phyloP scores from a whole-genome alignment of 1,140 invertebrate species.

The Elymnias hypermnestra region DNA sequence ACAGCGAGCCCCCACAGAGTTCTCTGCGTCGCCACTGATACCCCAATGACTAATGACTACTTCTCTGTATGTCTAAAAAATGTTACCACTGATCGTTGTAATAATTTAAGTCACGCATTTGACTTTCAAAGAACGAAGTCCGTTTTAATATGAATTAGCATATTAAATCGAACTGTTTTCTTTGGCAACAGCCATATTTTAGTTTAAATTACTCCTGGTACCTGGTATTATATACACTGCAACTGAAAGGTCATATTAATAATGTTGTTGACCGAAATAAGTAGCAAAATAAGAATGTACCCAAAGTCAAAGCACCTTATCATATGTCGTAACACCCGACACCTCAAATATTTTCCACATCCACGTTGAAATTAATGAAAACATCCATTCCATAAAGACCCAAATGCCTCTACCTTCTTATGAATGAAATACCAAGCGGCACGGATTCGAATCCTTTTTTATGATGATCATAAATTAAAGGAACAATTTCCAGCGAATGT shows the following conservation, averaged over 20 bases:
- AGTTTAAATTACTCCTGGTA: slow-evolving; percentile 12
- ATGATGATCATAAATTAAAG: slow-evolving; percentile 74
- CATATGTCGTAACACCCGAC: slow-evolving; percentile 38
- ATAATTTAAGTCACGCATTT: slow-evolving; percentile 62
- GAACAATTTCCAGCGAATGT: slow-evolving; percentile 73
- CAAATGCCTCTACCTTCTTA: slow-evolving; percentile 61
- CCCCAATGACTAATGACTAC: slow-evolving; percentile 50
- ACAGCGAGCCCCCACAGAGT: slow-evolving; percentile 29
- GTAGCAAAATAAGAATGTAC: no score
- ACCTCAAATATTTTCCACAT: slow-evolving; percentile 42
- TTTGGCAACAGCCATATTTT: slow-evolving; percentile 23
- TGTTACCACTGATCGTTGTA: slow-evolving; percentile 52
- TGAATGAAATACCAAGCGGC: slow-evolving; percentile 76
- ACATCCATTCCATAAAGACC: slow-evolving; percentile 70
- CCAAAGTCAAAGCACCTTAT: no score
- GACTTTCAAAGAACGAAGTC: slow-evolving; percentile 53
- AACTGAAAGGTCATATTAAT: background rate
- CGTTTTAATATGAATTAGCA: slow-evolving; percentile 51
- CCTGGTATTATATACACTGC: no score
- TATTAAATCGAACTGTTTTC: no score
- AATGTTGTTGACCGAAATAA: background rate
- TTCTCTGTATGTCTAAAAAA: slow-evolving; percentile 52
- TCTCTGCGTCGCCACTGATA: slow-evolving; percentile 35
- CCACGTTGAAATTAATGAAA: slow-evolving; percentile 73
- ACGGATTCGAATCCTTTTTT: slow-evolving; percentile 73